Evolutionary conservation across 2,888 invertebrate genomes (phyloP), one percentile per base, ranked within the genome.

Genomic region (Myopa testacea): DNA sequence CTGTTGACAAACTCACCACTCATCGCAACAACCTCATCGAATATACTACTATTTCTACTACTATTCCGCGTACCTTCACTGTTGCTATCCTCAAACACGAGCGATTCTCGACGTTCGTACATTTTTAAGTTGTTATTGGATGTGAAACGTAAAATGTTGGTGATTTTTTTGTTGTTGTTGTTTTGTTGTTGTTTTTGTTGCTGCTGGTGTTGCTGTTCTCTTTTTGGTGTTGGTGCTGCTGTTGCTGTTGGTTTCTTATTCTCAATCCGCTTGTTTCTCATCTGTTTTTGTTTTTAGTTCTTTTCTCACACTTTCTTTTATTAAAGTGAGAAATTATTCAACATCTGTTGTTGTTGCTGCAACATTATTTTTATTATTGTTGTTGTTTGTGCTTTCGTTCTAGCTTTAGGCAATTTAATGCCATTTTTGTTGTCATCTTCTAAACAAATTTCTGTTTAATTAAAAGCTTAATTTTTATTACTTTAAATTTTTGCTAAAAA

Each of bases 171-270:
- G 38, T 19, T 68, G 69, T n/a, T 60, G 40, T 60, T 73, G 14
- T 68, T 38, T 45, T 26, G 40, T 40, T 78, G 14, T 60, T 79
- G 50, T 37, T 78, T 76, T 62, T 79, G 75, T 68, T 81, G 73
- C 75, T 40, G 50, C 26, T 74, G 26, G 34, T 14, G 14, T 38
- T 38, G 45, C n/a, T 50, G 16, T 19, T 38, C 12, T 38, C 19
- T 50, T 10, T 6, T 60, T 37, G 19, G 16, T 40, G 60, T 40
- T 68, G 7, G 10, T 70, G 52, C 19, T 52, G 34, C 34, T 19
- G 70, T 26, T 52, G 52, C 19, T 45, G 50, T 52, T 40, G 19
- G 19, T 70, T 4, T 8, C 50, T 19, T 5, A 0, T 12, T 2
- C 5, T 67, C 16, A 3, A 3, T 67, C 14, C 1, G 14, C 1